Evolutionary conservation across 2,888 invertebrate species (phyloP).

Genomic region (Melanchra persicariae): DNA sequence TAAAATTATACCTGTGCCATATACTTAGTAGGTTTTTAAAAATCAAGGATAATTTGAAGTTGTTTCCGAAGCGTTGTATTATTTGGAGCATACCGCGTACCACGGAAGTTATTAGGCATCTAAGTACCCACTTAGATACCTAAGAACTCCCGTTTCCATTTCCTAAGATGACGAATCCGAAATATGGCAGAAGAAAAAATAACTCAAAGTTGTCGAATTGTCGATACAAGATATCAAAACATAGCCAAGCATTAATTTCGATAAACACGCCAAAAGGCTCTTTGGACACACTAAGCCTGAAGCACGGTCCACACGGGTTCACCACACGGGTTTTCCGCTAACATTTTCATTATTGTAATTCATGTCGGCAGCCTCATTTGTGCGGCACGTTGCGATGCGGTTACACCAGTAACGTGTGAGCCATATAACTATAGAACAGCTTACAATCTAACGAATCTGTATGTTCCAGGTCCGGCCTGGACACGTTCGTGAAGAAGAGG

Average conservation of each 20-base stretch:
- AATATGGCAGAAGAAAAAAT: constrained; percentile 1
- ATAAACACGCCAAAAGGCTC: neutral
- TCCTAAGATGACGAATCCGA: neutral
- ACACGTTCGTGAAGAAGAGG: constrained; percentile 88
- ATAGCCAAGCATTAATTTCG: neutral
- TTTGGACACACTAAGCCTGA: neutral
- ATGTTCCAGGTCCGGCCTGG: constrained; percentile 85
- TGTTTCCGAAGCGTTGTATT: neutral
- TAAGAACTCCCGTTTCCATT: constrained; percentile 31
- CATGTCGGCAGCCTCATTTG: neutral
- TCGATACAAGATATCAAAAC: neutral
- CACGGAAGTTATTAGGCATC: too few species aligned
- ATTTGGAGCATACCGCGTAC: neutral
- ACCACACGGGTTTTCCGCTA: neutral
- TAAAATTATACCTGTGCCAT: neutral
- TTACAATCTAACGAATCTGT: neutral
- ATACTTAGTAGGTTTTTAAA: neutral
- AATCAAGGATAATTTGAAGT: constrained; percentile 4
- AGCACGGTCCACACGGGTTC: neutral
- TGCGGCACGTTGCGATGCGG: neutral
- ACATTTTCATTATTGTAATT: constrained; percentile 1
- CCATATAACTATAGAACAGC: neutral
- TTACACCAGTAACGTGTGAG: neutral
- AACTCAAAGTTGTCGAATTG: neutral
- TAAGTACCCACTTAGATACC: constrained; percentile 9